A percentile compares a stretch with the other conserved stretches of the same genome.
These are phyloP conservation scores for Capra hircus DNA, from an alignment of 2,113 vertebrate genomes.

Conservation along the genomic window DNA sequence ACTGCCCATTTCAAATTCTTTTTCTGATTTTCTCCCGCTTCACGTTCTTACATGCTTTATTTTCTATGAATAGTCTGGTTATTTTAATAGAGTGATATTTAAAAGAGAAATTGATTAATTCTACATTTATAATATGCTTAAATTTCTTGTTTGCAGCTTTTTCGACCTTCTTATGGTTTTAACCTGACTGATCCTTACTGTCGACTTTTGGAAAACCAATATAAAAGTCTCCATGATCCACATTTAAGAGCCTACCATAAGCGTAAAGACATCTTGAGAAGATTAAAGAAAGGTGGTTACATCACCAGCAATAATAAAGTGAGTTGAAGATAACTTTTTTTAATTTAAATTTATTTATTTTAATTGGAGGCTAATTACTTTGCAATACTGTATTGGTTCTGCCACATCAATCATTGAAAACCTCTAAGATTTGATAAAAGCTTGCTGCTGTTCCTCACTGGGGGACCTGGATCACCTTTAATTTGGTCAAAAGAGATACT, in stretches of 20 bases:
- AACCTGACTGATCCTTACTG: conserved; percentile 75
- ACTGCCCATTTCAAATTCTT: background rate
- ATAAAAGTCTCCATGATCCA: conserved; percentile 78
- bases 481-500: background rate
- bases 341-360: background rate
- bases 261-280: conserved; percentile 71
- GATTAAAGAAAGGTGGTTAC: conserved; percentile 68
- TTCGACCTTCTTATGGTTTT: conserved; percentile 73
- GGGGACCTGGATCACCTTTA: background rate
- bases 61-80: background rate
- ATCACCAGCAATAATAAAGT: conserved; percentile 77
- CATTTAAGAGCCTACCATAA: conserved; percentile 72
- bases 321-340: background rate
- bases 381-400: too few species aligned
- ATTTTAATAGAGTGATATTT: background rate
- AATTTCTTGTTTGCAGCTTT: conserved; percentile 69
- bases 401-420: background rate
- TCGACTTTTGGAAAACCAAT: conserved; percentile 68
- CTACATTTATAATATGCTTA: background rate
- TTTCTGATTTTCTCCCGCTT: background rate
- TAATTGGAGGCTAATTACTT: too few species aligned
- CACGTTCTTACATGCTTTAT: background rate
- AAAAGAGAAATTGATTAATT: background rate
- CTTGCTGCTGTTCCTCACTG: background rate
- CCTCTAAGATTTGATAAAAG: background rate